Evolutionary conservation across 2,797 vertebrate species (phyloP), one percentile per base, ranked within the genome.

Genomic region (Chaetophractus vellerosus): DNA sequence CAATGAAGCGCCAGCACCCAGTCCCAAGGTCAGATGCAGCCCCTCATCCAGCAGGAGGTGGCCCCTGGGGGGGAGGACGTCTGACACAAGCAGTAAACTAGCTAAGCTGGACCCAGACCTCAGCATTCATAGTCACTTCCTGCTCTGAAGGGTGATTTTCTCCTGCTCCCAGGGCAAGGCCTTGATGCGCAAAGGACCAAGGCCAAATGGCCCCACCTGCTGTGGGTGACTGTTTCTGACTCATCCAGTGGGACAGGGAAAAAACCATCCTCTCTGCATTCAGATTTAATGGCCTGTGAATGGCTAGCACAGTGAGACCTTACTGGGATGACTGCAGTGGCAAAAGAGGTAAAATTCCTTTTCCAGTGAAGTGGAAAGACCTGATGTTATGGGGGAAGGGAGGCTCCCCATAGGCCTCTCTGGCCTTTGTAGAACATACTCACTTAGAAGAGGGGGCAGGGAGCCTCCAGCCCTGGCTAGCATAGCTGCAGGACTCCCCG

Each of bases 301-400:
- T 9, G 38, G 71, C 71, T n/a, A 48, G 66, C 1, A 1, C 45
- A 9, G 59, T 0, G 21, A 52, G 59, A 59, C 52, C 74, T 80
- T n/a, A 3, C 24, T 3, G 5, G 52, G 61, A 57, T 21, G 50
- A 19, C 16, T 41, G 4, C 0, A 0, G 85, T 36, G 15, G 45
- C 9, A 26, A 75, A 36, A 66, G 31, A 41, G 38, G n/a, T 33
- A 23, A 86, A n/a, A 90, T 93, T 86, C 76, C 83, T 90, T 92
- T 50, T 75, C 76, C 64, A n/a, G 23, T 0, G 36, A 64, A 31
- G 84, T 38, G 36, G 45, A 90, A 87, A 91, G 64, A 11, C 36
- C 31, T 15, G n/a, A 11, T 0, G 0, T 26, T 0, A 2, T 6
- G 28, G 36, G 59, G 45, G 10, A n/a, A 59, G 19, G 41, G 87